Evolutionary conservation across 92 coral and sea anemone genomes (phyloP).

Genomic region (Scolanthus callimorphus): DNA sequence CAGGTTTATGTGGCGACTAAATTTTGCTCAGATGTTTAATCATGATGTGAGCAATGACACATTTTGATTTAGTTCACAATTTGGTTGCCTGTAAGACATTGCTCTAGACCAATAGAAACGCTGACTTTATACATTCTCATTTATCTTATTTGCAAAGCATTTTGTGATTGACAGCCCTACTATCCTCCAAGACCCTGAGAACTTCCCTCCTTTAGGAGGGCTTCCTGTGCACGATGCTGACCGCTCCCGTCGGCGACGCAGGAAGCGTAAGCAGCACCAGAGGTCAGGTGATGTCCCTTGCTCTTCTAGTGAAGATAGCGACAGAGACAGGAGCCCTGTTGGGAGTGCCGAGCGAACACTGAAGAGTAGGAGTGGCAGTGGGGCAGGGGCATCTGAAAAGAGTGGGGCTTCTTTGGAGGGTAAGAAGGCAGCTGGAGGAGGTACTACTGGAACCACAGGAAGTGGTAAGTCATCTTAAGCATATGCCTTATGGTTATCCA

Average conservation of each 20-base stretch:
- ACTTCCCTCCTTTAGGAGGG: slow-evolving; percentile 34
- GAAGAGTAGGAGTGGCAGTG: slow-evolving; percentile 23
- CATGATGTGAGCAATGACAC: too few relatives aligned
- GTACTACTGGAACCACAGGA: too few relatives aligned
- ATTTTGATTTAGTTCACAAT: too few relatives aligned
- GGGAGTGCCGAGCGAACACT: slow-evolving; percentile 30
- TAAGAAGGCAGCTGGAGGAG: slow-evolving; percentile 6
- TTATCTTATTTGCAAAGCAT: too few relatives aligned
- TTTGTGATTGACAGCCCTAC: slow-evolving; percentile 12
- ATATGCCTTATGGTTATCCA: too few relatives aligned
- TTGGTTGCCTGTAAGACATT: too few relatives aligned
- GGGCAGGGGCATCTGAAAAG: background rate
- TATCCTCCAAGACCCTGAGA: slow-evolving; percentile 24
- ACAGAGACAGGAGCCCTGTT: slow-evolving; percentile 52
- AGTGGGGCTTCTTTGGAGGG: slow-evolving; percentile 17
- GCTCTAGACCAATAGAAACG: too few relatives aligned
- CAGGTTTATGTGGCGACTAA: too few relatives aligned
- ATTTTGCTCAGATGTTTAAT: too few relatives aligned
- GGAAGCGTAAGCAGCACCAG: slow-evolving; percentile 67
- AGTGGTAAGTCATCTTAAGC: too few relatives aligned
- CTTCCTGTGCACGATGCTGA: slow-evolving; percentile 50
- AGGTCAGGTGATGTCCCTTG: slow-evolving; percentile 84
- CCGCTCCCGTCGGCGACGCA: slow-evolving; percentile 65
- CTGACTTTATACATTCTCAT: too few relatives aligned
- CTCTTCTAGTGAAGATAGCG: slow-evolving; percentile 84